phyloP scores from a whole-genome alignment of 1,140 invertebrate genomes.

The Calephelis virginiensis region DNA sequence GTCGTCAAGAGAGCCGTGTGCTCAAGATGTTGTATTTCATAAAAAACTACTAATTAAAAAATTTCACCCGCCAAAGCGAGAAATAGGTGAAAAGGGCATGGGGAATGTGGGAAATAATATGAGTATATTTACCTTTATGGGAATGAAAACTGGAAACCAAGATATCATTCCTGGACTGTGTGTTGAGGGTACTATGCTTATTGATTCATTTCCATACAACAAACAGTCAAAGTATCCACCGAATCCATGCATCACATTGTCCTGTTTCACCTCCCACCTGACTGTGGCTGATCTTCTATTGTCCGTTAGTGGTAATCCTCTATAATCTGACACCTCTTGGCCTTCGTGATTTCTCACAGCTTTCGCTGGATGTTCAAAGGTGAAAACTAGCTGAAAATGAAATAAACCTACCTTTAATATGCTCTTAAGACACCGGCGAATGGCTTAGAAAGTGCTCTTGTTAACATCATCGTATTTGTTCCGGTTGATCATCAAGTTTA shows the following conservation, averaged over 20 bases:
- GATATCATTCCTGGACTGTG: conserved; percentile 96
- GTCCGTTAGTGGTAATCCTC: conserved; percentile 83
- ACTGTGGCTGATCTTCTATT: conserved; percentile 87
- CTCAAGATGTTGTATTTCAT: no score
- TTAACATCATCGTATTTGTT: no score
- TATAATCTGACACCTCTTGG: conserved; percentile 74
- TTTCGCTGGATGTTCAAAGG: conserved; percentile 89
- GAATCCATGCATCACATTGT: conserved; percentile 94
- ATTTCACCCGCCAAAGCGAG: no score
- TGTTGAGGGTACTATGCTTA: conserved; percentile 94
- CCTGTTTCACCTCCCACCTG: conserved; percentile 84
- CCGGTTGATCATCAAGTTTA: no score
- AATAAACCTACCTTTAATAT: conserved; percentile 2
- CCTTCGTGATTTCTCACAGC: conserved; percentile 50
- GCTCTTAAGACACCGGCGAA: no score
- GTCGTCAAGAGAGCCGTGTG: no score
- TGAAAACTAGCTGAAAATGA: conserved; percentile 84
- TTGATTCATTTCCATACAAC: conserved; percentile 89
- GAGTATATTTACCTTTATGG: conserved; percentile 83
- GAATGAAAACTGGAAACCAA: conserved; percentile 98
- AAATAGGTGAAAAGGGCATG: no score
- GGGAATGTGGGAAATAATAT: no score
- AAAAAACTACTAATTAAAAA: no score
- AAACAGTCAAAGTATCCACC: conserved; percentile 96
- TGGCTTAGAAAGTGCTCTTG: no score